Conservation (phyloP, 2,113 vertebrate genomes). For the Gambusia holbrooki region DNA sequence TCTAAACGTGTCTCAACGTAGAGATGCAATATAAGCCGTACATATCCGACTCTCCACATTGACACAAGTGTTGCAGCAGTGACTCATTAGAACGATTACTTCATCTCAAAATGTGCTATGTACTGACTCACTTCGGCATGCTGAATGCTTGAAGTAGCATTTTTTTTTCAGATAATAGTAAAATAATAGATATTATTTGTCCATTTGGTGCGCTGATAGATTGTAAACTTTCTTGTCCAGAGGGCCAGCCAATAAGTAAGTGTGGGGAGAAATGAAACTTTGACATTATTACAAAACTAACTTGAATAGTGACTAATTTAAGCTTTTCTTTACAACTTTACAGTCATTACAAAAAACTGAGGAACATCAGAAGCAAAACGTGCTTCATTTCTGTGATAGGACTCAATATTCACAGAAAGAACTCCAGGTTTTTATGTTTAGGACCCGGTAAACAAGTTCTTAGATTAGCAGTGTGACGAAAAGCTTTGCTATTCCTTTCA, state of each 20-base stretch:
- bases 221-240: background rate
- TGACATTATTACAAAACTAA: no score
- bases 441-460: background rate
- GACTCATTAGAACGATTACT: no score
- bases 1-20: no score
- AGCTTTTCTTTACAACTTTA: background rate
- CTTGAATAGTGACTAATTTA: background rate
- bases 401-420: no score
- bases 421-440: background rate
- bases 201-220: no score
- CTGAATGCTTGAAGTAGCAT: background rate
- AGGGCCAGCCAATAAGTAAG: background rate
- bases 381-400: background rate
- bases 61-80: no score
- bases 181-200: no score
- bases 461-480: background rate
- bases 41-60: no score
- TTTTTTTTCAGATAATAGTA: no score
- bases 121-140: background rate
- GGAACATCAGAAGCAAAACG: background rate
- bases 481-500: background rate
- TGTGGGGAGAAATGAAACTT: background rate
- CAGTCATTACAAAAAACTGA: background rate
- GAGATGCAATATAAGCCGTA: no score
- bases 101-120: background rate